These are phyloP conservation scores for Callipepla squamata DNA, from an alignment of 2,113 vertebrate species.

Conservation along the genomic window DNA sequence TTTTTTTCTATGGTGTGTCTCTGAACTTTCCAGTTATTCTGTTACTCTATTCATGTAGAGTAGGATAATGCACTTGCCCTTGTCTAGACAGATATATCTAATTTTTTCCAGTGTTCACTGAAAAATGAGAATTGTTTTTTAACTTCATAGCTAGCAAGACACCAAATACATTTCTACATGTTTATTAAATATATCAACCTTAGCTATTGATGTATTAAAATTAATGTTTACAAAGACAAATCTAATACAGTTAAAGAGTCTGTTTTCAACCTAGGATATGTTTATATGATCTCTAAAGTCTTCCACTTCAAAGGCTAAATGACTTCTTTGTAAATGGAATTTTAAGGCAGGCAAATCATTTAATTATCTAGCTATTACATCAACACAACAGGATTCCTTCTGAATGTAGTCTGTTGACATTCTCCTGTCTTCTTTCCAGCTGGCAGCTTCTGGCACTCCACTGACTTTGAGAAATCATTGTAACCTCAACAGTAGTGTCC, in stretches of 20 bases:
- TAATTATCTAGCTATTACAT: slow-evolving; percentile 76
- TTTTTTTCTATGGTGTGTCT: not conserved
- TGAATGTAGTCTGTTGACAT: slow-evolving; percentile 78
- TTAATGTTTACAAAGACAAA: slow-evolving; percentile 64
- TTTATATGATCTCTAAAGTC: slow-evolving; percentile 78
- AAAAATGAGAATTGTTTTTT: not conserved
- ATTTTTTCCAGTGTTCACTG: not conserved
- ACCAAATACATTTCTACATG: not conserved
- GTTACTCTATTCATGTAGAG: slow-evolving; percentile 12
- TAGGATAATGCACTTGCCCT: slow-evolving; percentile 29
- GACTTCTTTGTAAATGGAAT: slow-evolving; percentile 72
- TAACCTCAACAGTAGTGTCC: slow-evolving; percentile 67
- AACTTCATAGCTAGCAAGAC: not conserved
- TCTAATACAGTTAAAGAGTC: slow-evolving; percentile 46
- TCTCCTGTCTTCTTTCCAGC: slow-evolving; percentile 61
- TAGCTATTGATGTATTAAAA: slow-evolving; percentile 7
- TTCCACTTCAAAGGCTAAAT: slow-evolving; percentile 77
- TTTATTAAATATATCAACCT: slow-evolving; percentile 11
- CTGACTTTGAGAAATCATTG: slow-evolving; percentile 66
- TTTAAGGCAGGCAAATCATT: slow-evolving; percentile 72
- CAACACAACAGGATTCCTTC: slow-evolving; percentile 74
- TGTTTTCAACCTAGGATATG: slow-evolving; percentile 67
- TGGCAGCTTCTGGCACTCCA: slow-evolving; percentile 54
- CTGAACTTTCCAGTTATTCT: slow-evolving; percentile 10
- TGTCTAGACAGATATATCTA: slow-evolving; percentile 55